Evolutionary conservation across 2,113 vertebrate genomes (phyloP).

Genomic region (Esox niger): DNA sequence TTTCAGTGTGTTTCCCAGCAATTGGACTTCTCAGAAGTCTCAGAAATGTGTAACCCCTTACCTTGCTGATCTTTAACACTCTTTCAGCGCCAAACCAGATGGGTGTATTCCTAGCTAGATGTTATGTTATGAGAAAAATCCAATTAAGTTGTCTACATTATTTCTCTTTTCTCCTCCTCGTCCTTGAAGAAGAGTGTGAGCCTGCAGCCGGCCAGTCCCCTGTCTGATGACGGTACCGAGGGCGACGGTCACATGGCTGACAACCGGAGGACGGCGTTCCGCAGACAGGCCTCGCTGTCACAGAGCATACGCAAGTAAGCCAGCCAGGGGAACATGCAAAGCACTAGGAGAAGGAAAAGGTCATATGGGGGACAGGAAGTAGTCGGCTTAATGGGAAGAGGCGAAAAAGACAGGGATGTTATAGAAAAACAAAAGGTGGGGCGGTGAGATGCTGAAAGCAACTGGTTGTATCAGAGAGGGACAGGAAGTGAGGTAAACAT

Average conservation of each 20-base stretch:
- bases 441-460: too few relatives aligned
- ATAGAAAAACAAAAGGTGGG: neutral
- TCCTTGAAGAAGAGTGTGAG: constrained; percentile 78
- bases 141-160: neutral
- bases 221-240: constrained; percentile 35
- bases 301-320: constrained; percentile 91
- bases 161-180: constrained; percentile 64
- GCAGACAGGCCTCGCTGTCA: constrained; percentile 85
- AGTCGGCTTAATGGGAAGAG: neutral
- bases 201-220: constrained; percentile 68
- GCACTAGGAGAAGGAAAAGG: neutral
- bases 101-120: too few relatives aligned
- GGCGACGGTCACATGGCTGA: constrained; percentile 3
- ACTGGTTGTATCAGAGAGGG: too few relatives aligned
- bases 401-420: neutral
- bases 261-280: constrained; percentile 71
- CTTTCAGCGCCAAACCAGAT: too few relatives aligned
- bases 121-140: too few relatives aligned
- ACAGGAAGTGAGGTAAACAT: too few relatives aligned
- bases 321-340: neutral
- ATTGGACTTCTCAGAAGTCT: too few relatives aligned
- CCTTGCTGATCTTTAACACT: too few relatives aligned
- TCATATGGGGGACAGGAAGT: neutral
- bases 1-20: too few relatives aligned
- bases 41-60: too few relatives aligned